These are phyloP conservation scores for Diogma glabrata DNA, from an alignment of 2,888 invertebrate genomes.

Conservation along the genomic window DNA sequence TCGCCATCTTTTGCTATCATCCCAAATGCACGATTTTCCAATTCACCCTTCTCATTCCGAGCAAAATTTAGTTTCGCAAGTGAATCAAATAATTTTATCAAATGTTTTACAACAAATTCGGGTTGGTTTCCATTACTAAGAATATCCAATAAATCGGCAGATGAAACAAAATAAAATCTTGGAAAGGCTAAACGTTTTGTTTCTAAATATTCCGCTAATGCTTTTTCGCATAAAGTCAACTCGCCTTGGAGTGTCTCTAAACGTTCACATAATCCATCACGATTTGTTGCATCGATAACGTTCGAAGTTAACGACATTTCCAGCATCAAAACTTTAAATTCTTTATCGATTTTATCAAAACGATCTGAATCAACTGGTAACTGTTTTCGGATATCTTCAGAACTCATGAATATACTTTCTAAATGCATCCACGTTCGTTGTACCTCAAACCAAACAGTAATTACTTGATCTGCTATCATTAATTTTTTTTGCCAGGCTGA, in stretches of 20 bases:
- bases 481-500: constrained; percentile 89
- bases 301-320: constrained; percentile 44
- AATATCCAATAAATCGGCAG: constrained; percentile 87
- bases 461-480: constrained; percentile 87
- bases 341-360: constrained; percentile 81
- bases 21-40: constrained; percentile 46
- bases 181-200: constrained; percentile 94
- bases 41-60: constrained; percentile 43
- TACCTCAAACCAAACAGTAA: constrained; percentile 88
- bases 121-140: constrained; percentile 94
- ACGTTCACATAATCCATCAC: constrained; percentile 63
- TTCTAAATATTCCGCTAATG: constrained; percentile 91
- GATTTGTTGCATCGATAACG: constrained; percentile 84
- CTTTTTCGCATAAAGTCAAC: constrained; percentile 87
- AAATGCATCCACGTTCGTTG: constrained; percentile 95
- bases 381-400: constrained; percentile 91
- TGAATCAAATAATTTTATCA: constrained; percentile 92
- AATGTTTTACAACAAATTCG: constrained; percentile 73
- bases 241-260: constrained; percentile 76
- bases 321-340: constrained; percentile 62
- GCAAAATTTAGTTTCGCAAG: constrained; percentile 78
- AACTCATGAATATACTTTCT: constrained; percentile 96
- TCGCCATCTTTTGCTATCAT: constrained; percentile 96
- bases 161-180: constrained; percentile 92
- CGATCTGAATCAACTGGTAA: constrained; percentile 86